Evolutionary conservation across 2,797 vertebrate species (phyloP).

Genomic region (Antrozous pallidus): DNA sequence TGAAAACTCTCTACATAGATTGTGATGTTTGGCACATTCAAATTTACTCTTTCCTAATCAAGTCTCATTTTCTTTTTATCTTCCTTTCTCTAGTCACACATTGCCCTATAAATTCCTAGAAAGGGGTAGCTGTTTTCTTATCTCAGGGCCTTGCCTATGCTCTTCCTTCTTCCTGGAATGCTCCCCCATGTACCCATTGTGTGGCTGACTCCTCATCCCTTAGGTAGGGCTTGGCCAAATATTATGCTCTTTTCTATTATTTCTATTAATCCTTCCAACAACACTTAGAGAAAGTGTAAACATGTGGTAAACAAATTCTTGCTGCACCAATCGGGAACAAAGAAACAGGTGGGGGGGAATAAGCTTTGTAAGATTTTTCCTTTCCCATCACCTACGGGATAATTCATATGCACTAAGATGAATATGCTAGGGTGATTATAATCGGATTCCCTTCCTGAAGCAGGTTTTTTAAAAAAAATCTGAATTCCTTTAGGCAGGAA

Average conservation of each 20-base stretch:
- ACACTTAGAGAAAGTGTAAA: background rate
- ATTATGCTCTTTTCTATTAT: background rate
- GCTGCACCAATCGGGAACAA: background rate
- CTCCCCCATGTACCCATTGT: background rate
- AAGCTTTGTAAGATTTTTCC: background rate
- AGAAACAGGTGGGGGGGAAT: background rate
- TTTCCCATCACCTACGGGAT: background rate
- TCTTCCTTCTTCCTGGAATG: background rate
- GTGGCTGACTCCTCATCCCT: background rate
- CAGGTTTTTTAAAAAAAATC: background rate
- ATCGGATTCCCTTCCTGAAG: background rate
- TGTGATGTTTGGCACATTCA: background rate
- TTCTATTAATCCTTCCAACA: background rate
- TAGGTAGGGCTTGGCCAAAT: background rate
- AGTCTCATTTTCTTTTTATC: background rate
- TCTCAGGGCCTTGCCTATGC: background rate
- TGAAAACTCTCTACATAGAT: background rate
- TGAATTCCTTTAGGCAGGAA: background rate
- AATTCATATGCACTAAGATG: background rate
- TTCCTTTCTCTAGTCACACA: background rate
- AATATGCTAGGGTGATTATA: background rate
- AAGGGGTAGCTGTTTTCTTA: background rate
- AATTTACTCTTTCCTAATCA: background rate
- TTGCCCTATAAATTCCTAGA: background rate
- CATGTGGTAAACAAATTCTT: background rate